A percentile compares a stretch with the other conserved stretches of the same genome.
Evolutionary conservation across 2,113 vertebrate species (phyloP).

Genomic region (Anoplopoma fimbria): DNA sequence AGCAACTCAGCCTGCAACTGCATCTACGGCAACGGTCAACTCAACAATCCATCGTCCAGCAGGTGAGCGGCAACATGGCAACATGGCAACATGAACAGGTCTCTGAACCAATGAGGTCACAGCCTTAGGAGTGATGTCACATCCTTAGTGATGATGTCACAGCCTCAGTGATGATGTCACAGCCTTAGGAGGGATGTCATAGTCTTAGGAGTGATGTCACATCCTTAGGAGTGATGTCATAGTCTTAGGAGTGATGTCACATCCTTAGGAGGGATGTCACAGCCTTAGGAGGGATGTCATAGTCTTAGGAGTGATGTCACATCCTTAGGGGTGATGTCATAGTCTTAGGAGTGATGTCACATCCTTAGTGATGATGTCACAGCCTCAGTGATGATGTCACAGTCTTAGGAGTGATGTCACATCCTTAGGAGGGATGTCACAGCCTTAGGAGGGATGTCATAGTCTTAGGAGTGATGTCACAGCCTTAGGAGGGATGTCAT

Average conservation of each 20-base stretch:
- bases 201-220: background rate
- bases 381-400: constrained; percentile 3
- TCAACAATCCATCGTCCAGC: background rate
- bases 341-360: background rate
- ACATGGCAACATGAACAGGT: too few relatives aligned
- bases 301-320: too few relatives aligned
- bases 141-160: too few relatives aligned
- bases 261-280: background rate
- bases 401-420: background rate
- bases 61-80: constrained; percentile 33
- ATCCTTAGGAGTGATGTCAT: background rate
- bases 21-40: background rate
- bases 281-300: background rate
- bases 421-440: too few relatives aligned
- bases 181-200: background rate
- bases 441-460: too few relatives aligned
- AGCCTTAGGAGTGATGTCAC: background rate
- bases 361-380: too few relatives aligned
- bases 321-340: constrained; percentile 4
- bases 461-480: too few relatives aligned
- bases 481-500: background rate
- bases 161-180: background rate
- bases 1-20: background rate
- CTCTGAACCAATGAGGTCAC: constrained; percentile 2
- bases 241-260: background rate